A percentile compares a stretch with the other conserved stretches of the same genome.
phyloP scores from a whole-genome alignment of 2,888 invertebrate genomes.

The Patella depressa region DNA sequence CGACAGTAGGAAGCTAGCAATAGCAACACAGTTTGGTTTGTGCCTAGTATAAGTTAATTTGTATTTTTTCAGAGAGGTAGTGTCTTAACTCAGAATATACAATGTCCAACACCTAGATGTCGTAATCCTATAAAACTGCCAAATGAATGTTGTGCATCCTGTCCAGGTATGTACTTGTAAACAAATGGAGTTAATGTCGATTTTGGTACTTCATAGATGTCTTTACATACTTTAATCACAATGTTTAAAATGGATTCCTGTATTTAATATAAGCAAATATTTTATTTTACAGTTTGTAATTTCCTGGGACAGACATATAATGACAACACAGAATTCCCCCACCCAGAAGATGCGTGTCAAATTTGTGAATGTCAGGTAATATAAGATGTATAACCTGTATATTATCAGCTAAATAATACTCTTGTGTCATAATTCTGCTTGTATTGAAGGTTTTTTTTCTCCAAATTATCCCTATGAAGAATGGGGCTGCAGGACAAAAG shows the following conservation, averaged over 20 bases:
- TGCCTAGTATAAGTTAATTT: too few relatives aligned
- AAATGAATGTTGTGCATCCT: conserved; percentile 58
- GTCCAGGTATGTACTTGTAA: conserved; percentile 45
- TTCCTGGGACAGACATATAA: conserved; percentile 45
- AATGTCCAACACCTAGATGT: conserved; percentile 54
- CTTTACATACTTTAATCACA: too few relatives aligned
- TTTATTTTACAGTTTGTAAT: conserved; percentile 42
- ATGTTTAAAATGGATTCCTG: too few relatives aligned
- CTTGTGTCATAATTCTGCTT: too few relatives aligned
- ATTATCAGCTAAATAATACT: too few relatives aligned
- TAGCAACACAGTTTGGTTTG: too few relatives aligned
- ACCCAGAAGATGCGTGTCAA: conserved; percentile 48
- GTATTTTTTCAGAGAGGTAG: conserved; percentile 46
- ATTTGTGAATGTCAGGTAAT: conserved; percentile 50
- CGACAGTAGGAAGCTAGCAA: too few relatives aligned
- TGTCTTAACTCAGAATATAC: conserved; percentile 45
- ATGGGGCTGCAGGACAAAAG: too few relatives aligned
- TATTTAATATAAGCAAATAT: not conserved
- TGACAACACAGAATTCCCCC: conserved; percentile 46
- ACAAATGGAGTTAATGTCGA: too few relatives aligned
- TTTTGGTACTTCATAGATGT: too few relatives aligned
- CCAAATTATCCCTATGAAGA: too few relatives aligned
- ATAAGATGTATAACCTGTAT: not conserved
- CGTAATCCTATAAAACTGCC: conserved; percentile 43
- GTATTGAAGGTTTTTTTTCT: too few relatives aligned